Percentiles rank a stretch among this genome's conserved stretches.
Conservation (phyloP, 2,113 vertebrate species). For the Apodemus speciosus region DNA sequence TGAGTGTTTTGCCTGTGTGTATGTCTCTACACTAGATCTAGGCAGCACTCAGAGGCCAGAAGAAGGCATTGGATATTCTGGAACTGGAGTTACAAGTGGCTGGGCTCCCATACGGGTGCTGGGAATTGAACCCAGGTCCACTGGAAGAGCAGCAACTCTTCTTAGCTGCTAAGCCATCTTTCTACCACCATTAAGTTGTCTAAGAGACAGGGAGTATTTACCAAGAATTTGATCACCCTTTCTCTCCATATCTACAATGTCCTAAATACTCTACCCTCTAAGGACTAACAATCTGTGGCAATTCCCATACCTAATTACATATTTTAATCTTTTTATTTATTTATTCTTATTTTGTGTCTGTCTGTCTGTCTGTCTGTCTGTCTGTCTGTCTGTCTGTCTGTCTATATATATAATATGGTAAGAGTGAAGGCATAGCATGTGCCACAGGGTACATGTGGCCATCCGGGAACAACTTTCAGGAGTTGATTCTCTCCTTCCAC, state of each 20-base stretch:
- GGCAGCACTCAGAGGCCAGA: neutral
- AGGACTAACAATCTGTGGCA: neutral
- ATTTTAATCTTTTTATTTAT: neutral
- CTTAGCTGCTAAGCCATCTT: neutral
- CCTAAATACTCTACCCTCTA: neutral
- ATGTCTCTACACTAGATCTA: neutral
- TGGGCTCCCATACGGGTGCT: neutral
- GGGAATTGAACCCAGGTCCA: neutral
- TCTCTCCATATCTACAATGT: neutral
- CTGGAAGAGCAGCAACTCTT: neutral
- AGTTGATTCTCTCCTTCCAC: neutral
- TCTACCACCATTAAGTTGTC: neutral
- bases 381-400: neutral
- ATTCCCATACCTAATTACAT: neutral
- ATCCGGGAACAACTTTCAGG: neutral
- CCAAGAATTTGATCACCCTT: constrained; percentile 19
- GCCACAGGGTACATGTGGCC: neutral
- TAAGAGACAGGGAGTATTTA: neutral
- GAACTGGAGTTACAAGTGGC: neutral
- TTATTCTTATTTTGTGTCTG: neutral
- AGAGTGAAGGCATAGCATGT: neutral
- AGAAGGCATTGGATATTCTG: neutral
- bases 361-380: neutral
- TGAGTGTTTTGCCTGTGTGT: neutral
- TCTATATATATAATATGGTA: neutral